phyloP scores from a whole-genome alignment of 2,113 vertebrate genomes.

The Anoplopoma fimbria region DNA sequence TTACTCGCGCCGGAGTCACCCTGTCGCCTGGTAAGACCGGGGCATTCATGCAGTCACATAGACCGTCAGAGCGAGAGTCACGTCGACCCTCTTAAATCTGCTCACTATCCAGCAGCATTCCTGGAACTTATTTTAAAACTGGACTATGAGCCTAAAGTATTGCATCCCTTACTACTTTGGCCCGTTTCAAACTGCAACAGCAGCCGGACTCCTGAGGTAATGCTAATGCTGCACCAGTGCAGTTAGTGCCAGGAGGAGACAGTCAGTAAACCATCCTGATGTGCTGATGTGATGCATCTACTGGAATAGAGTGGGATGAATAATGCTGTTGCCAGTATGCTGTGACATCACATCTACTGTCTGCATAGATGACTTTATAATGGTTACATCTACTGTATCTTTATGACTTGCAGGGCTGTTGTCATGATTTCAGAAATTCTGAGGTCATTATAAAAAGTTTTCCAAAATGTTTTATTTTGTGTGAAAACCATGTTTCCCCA shows the following conservation, averaged over 20 bases:
- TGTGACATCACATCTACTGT: conserved; percentile 44
- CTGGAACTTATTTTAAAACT: conserved; percentile 60
- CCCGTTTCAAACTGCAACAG: conserved; percentile 13
- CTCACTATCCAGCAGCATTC: conserved; percentile 40
- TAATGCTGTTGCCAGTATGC: conserved; percentile 41
- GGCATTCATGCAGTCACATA: conserved; percentile 28
- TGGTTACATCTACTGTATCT: conserved; percentile 13
- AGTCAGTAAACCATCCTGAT: conserved; percentile 40
- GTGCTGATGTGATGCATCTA: conserved; percentile 58
- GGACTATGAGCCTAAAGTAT: conserved; percentile 15
- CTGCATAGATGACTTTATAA: background rate
- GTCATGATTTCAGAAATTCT: background rate
- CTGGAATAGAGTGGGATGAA: conserved; percentile 54
- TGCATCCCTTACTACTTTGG: background rate
- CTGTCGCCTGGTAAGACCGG: conserved; percentile 71
- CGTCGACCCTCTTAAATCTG: conserved; percentile 48
- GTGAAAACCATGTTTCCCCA: background rate
- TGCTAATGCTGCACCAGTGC: background rate
- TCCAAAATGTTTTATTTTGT: background rate
- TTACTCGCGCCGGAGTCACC: conserved; percentile 71
- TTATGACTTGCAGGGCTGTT: background rate
- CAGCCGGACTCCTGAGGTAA: conserved; percentile 13
- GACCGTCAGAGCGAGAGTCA: conserved; percentile 37
- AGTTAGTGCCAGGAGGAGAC: conserved; percentile 27
- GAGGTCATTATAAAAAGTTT: background rate